Evolutionary conservation across 2,797 vertebrate genomes (phyloP).

Genomic region (Sternarchorhynchus goeldii): DNA sequence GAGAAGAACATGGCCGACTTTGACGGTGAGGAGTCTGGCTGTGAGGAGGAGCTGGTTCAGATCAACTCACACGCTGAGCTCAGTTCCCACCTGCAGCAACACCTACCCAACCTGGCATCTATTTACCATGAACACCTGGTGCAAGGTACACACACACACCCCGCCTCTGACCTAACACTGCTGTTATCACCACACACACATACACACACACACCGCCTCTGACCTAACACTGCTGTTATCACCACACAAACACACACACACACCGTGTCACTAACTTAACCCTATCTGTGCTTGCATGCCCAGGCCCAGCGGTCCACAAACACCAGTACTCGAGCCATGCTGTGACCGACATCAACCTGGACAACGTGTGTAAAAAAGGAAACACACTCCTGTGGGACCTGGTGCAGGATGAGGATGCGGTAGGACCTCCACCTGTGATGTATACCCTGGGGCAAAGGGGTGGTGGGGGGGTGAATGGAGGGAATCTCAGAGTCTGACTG

Average conservation of each 20-base stretch:
- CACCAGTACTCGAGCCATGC: conserved; percentile 93
- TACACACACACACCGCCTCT: no score
- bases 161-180: no score
- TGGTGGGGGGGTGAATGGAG: no score
- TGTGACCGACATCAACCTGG: conserved; percentile 96
- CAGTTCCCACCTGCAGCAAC: conserved; percentile 96
- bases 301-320: conserved; percentile 94
- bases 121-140: conserved; percentile 98
- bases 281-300: not conserved
- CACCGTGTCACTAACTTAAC: not conserved
- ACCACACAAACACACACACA: no score
- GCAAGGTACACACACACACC: conserved; percentile 78
- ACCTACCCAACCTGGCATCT: conserved; percentile 96
- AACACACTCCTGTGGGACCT: conserved; percentile 98
- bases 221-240: no score
- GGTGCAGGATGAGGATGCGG: conserved; percentile 97
- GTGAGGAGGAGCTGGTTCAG: conserved; percentile 96
- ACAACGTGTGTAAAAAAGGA: conserved; percentile 98
- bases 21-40: conserved; percentile 96
- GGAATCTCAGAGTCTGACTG: no score
- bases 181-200: no score
- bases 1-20: conserved; percentile 99
- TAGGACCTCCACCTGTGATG: conserved; percentile 61
- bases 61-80: conserved; percentile 98
- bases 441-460: no score